Base-by-base conservation (phyloP, 2,113 vertebrate genomes). In the Apaloderma vittatum region DNA sequence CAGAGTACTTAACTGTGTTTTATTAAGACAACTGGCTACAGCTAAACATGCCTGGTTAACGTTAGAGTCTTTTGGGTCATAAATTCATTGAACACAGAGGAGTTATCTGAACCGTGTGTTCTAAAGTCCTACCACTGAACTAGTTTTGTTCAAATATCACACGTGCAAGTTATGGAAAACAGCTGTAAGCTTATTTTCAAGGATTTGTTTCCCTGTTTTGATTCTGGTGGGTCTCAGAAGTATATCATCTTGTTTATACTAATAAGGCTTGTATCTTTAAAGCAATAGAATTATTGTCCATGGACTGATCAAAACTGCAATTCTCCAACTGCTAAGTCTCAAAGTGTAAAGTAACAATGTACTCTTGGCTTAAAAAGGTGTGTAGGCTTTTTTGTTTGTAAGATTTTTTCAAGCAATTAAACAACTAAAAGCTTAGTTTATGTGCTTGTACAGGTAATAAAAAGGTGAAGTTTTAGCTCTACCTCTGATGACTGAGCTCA, bases 121-220 rank as follows among this genome's bases (percentile, higher is more conserved):
- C 52, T 94, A 6, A 81, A 93, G 51, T 74, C 67, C 22, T 78
- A 17, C 86, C 59, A 72, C 2, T 81, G 65, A 72, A 68, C 57
- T 81, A 36, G 58, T 57, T 90, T 49, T 90, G 8, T 93, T 61
- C 30, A 57, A 71, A 20, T 77, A 65, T 59, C 72, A 57, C 79
- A 86, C 0, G 7, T 85, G 68, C 75, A 94, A 78, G 68, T 68
- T 94, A 71, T 8, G 19, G 52, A 57, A 65, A 93, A 67, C 79
- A 96, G 61, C 45, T 89, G 65, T 81, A 54, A 84, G 40, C 32
- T 57, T 90, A 20, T 78, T 94, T 93, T 74, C 83, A 92, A 80
- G 83, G 36, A 8, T 37, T 67, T 82, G 16, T 88, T 90, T 27
- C 67, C 16, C 43, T 88, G 23, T 45, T 90, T 90, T 63, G 30